Conservation (phyloP, 2,888 invertebrate species). For the Drosophila paramelanica region DNA sequence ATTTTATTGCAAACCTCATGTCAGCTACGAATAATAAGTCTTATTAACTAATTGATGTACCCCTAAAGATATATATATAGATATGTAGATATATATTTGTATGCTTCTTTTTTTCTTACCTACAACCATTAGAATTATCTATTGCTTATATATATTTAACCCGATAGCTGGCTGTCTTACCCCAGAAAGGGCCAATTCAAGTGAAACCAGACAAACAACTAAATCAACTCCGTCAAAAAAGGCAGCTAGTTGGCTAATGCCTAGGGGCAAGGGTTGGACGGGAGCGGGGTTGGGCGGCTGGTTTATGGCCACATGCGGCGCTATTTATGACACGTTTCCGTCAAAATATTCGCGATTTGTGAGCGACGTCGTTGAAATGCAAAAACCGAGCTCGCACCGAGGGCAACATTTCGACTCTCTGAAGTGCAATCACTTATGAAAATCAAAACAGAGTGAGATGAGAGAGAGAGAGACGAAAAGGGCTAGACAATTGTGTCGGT, state of each 20-base stretch:
- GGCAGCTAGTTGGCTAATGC: neutral
- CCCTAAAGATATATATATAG: too few species aligned
- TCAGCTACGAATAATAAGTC: too few species aligned
- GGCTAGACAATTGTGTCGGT: slow-evolving; percentile 31
- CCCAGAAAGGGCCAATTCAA: slow-evolving; percentile 1
- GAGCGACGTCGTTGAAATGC: slow-evolving; percentile 28
- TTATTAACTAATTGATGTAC: too few species aligned
- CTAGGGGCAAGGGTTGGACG: neutral
- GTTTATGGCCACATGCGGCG: slow-evolving; percentile 80
- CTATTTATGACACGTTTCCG: slow-evolving; percentile 85
- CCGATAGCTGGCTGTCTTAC: neutral
- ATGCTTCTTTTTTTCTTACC: too few species aligned
- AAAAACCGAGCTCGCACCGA: slow-evolving; percentile 24
- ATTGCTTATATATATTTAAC: neutral
- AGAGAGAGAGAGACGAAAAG: too few species aligned
- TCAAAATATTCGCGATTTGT: slow-evolving; percentile 80
- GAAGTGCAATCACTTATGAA: slow-evolving; percentile 48
- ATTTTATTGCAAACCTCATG: too few species aligned
- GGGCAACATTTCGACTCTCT: slow-evolving; percentile 28
- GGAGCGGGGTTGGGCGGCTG: slow-evolving; percentile 1
- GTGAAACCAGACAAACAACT: slow-evolving; percentile 24
- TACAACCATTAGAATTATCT: neutral
- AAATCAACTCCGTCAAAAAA: slow-evolving; percentile 30
- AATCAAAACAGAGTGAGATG: slow-evolving; percentile 1
- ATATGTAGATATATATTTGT: too few species aligned